Evolutionary conservation across 2,888 invertebrate species (phyloP), one percentile per base, ranked within the genome.

Genomic region (Andrena bucephala): DNA sequence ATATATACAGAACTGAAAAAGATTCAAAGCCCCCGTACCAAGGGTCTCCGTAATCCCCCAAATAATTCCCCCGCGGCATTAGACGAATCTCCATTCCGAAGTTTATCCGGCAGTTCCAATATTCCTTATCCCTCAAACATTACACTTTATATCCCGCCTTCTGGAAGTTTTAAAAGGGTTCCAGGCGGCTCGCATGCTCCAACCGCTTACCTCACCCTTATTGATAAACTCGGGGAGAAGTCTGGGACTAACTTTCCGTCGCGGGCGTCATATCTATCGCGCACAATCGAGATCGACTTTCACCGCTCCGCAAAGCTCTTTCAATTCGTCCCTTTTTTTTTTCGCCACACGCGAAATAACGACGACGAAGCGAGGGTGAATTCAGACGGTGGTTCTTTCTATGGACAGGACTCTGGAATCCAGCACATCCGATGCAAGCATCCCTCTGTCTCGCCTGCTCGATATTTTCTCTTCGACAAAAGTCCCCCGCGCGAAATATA

Each of bases 101-200:
- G 59, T 82, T 75, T 52, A 75, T 68, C 57, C 67, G 31, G 8
- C 62, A 81, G 71, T 75, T 75, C 68, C 81, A 66, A 81, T 81
- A 80, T 75, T 75, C 68, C 76, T 57, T 71, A 73, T 73, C 69
- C 54, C 66, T n/a, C 48, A 66, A 81, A 72, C 72, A 67, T 77
- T 73, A 59, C 69, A 65, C 52, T 57, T 66, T 33, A 69, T 77
- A 81, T 77, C 66, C 68, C 60, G n/a, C 33, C 31, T 69, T 33
- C 54, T 59, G 52, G 63, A 86, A 86, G 69, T 86, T 86, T 84
- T 84, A 78, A 84, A 81, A 81, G 70, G 69, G 71, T 78, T 84
- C 73, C 60, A 57, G 31, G 62, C 50, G 52, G 71, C 72, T 77
- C 67, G 54, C 54, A 27, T 59, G 62, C 54, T 33, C 48, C 33